Percentiles rank a stretch among this genome's conserved stretches.
Conservation (phyloP, 2,797 vertebrate species). For the Gallirallus australis region DNA sequence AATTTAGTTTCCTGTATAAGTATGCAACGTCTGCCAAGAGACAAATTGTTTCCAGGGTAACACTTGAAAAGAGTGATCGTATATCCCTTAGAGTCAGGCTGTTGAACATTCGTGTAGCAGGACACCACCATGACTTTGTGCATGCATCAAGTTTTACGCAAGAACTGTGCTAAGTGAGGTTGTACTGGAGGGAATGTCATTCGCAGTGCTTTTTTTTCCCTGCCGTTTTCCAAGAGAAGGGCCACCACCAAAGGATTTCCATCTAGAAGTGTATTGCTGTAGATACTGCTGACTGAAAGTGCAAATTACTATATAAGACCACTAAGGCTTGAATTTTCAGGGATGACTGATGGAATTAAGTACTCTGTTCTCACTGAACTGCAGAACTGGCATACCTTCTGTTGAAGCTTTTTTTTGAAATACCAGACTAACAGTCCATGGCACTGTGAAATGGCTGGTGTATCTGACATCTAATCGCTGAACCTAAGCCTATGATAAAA, state of each 20-base stretch:
- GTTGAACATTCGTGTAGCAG: neutral
- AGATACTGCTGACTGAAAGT: neutral
- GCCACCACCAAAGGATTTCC: neutral
- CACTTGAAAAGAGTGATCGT: conserved; percentile 54
- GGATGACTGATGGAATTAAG: neutral
- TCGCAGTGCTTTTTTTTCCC: neutral
- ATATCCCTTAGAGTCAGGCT: conserved; percentile 50
- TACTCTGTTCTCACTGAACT: neutral
- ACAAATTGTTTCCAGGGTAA: conserved; percentile 77
- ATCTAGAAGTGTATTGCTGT: neutral
- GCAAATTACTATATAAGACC: neutral
- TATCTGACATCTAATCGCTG: neutral
- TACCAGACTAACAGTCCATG: neutral
- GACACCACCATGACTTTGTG: neutral
- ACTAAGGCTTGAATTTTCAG: neutral
- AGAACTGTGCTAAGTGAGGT: neutral
- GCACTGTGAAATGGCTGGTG: neutral
- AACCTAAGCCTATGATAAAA: neutral
- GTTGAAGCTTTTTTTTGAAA: neutral
- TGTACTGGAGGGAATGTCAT: neutral
- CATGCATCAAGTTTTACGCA: neutral
- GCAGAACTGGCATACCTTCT: neutral
- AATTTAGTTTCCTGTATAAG: conserved; percentile 74
- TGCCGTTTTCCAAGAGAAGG: neutral
- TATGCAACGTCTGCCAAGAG: conserved; percentile 60